These are phyloP conservation scores for Gasterosteus aculeatus DNA, from an alignment of 2,113 vertebrate genomes.

Conservation along the genomic window DNA sequence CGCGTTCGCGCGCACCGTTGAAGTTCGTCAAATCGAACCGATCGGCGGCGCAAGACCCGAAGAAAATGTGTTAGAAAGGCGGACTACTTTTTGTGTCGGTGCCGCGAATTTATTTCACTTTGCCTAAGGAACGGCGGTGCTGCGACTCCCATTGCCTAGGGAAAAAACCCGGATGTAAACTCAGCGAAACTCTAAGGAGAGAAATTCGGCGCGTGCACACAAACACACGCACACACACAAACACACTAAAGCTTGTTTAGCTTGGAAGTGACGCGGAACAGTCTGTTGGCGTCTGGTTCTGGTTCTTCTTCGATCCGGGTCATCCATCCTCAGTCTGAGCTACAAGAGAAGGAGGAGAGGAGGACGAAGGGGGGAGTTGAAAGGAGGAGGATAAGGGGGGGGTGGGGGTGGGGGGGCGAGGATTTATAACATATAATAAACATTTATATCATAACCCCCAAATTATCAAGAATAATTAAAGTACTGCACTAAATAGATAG, in stretches of 20 bases:
- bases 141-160: constrained; percentile 96
- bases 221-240: constrained; percentile 24
- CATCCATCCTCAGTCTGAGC: constrained; percentile 20
- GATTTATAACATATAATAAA: no score
- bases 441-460: no score
- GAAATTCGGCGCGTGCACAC: constrained; percentile 74
- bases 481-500: no score
- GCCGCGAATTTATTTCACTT: constrained; percentile 99
- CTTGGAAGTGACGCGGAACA: constrained; percentile 37
- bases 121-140: constrained; percentile 97
- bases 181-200: constrained; percentile 97
- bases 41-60: constrained; percentile 25
- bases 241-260: no score
- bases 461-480: no score
- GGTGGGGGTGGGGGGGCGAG: no score
- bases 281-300: constrained; percentile 33
- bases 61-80: constrained; percentile 75
- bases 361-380: no score
- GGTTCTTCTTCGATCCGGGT: constrained; percentile 15
- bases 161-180: constrained; percentile 99
- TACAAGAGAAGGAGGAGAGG: not conserved
- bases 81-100: constrained; percentile 95
- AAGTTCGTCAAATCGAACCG: constrained; percentile 52
- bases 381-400: no score
- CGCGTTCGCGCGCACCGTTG: not conserved